A percentile compares a stretch with the other conserved stretches of the same genome.
These are phyloP conservation scores for Rhynchophorus ferrugineus DNA, from an alignment of 1,140 invertebrate species.

Conservation along the genomic window DNA sequence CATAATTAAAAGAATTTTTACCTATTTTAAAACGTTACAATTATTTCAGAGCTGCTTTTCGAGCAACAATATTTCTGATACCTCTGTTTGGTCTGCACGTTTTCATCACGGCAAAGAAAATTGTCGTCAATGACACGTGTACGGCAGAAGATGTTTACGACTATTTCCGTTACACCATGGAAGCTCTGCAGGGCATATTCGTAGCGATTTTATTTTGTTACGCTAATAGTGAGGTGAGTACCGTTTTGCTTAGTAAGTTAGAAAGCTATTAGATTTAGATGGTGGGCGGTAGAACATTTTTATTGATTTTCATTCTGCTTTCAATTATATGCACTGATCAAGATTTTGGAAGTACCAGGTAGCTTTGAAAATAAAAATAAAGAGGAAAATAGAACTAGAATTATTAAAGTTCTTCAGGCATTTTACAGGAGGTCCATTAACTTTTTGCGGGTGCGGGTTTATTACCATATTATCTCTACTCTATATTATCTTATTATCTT, in stretches of 20 bases:
- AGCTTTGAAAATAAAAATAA: background rate
- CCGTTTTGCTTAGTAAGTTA: too few relatives aligned
- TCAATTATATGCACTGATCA: too few relatives aligned
- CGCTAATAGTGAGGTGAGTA: conserved; percentile 49
- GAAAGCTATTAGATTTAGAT: background rate
- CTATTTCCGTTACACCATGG: conserved; percentile 46
- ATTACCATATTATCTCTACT: too few relatives aligned
- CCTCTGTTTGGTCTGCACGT: conserved; percentile 37
- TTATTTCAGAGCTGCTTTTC: conserved; percentile 31
- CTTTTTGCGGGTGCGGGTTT: too few relatives aligned
- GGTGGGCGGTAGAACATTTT: too few relatives aligned
- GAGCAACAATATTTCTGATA: conserved; percentile 33
- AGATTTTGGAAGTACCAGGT: background rate
- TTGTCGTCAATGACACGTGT: conserved; percentile 40
- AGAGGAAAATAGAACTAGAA: background rate
- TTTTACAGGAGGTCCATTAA: too few relatives aligned
- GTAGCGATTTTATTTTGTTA: conserved; percentile 53
- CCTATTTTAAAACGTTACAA: too few relatives aligned
- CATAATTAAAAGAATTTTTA: too few relatives aligned
- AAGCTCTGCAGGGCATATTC: conserved; percentile 49
- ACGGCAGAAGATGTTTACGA: conserved; percentile 46
- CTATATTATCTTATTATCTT: too few relatives aligned
- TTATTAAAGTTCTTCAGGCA: too few relatives aligned
- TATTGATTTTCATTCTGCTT: too few relatives aligned
- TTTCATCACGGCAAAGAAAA: conserved; percentile 29